These are phyloP conservation scores for Trididemnum miniatum DNA, from an alignment of 23 tunicate species.

Conservation along the genomic window DNA sequence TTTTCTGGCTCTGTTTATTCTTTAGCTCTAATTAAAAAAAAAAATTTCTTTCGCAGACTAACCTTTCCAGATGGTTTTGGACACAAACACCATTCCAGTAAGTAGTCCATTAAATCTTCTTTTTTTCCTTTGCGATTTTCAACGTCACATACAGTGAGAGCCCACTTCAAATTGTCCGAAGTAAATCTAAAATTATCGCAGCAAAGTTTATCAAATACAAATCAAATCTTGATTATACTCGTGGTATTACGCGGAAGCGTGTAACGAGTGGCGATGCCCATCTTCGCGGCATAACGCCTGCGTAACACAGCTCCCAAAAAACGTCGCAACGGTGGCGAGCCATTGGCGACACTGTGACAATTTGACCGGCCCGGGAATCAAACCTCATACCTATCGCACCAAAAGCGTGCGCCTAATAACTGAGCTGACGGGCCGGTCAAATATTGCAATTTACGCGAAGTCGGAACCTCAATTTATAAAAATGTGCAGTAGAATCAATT, in stretches of 20 bases:
- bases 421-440: no score
- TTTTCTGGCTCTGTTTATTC: no score
- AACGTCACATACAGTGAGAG: slow-evolving; percentile 65
- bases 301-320: neutral
- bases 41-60: no score
- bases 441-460: no score
- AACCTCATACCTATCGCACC: neutral
- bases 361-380: neutral
- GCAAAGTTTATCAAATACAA: neutral
- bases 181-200: slow-evolving; percentile 57
- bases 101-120: slow-evolving; percentile 62
- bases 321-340: neutral
- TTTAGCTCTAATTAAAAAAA: no score
- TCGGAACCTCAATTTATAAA: no score
- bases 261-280: neutral
- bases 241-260: neutral
- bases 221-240: neutral
- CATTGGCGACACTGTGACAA: neutral
- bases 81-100: slow-evolving; percentile 74
- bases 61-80: slow-evolving; percentile 82
- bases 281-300: neutral
- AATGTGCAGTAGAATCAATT: no score
- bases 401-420: no score
- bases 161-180: slow-evolving; percentile 81
- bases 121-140: slow-evolving; percentile 43